Base-by-base conservation (phyloP, 2,888 invertebrate genomes). In the Thereva nobilitata region DNA sequence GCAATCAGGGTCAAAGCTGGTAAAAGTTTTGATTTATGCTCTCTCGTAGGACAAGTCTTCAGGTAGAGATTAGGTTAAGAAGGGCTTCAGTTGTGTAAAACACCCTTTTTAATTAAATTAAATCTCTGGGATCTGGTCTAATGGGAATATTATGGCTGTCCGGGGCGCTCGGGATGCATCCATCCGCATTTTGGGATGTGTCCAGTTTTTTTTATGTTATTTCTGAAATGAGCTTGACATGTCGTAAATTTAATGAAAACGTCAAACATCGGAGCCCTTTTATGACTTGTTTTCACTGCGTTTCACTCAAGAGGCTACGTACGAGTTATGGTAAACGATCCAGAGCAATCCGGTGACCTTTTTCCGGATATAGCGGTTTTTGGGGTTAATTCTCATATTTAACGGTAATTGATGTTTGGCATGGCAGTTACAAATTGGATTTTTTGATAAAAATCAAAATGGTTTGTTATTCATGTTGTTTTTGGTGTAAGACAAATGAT, bases 161-260 rank as follows among this genome's bases (percentile, higher is more conserved):
- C 4, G 35, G 23, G 34, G n/a, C 38, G 53, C 10, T 6, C 10
- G 40, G 56, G 42, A 35, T 10, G 4, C 12, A 38, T 59, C 47
- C 57, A 59, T 47, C 47, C n/a, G 47, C 45, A 47, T 37, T 47
- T 37, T 10, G 57, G 57, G 57, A 59, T 59, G 35, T 47, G 10
- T 45, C 23, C 23, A 23, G 1, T 23, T 1, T 23, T 23, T 23
- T 23, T 23, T 23, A 23, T 23, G 23, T 2, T 41, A 35, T 50
- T 63, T 42, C 10, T 64, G 9, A 61, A 54, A 54, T 37, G 44
- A 47, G 37, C 12, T 54, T 64, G 66, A 68, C 66, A 68, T 68
- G 68, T 67, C 68, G 66, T 68, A 68, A 68, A 68, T 68, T 68
- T 68, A 68, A 68, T 68, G 64, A 68, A 68, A 64, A 66, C 64